A percentile compares a stretch with the other conserved stretches of the same genome.
These are phyloP conservation scores for Perithous albicinctus DNA, from an alignment of 2,888 invertebrate genomes.

Conservation along the genomic window DNA sequence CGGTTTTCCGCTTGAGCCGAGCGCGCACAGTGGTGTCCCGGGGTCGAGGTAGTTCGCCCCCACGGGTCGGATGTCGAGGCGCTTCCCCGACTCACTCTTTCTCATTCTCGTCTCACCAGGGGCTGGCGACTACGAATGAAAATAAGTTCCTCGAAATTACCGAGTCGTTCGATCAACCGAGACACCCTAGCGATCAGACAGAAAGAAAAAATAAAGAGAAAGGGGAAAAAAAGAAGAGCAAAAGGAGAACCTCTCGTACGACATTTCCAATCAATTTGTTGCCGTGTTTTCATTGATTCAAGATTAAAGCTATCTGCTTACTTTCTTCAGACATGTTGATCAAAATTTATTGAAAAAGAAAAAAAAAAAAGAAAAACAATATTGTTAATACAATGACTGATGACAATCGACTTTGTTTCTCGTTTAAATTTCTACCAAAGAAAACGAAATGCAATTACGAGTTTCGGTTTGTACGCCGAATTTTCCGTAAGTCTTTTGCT, in stretches of 20 bases:
- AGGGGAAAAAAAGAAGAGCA: neutral
- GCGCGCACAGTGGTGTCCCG: constrained; percentile 44
- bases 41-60: constrained; percentile 52
- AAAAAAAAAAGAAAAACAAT: too few species aligned
- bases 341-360: neutral
- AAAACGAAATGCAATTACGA: neutral
- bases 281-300: constrained; percentile 13
- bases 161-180: constrained; percentile 63
- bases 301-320: neutral
- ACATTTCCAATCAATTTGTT: constrained; percentile 52
- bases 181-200: constrained; percentile 56
- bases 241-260: constrained; percentile 13
- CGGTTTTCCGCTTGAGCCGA: constrained; percentile 65
- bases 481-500: neutral
- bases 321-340: neutral
- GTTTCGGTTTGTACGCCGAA: neutral
- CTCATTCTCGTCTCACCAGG: constrained; percentile 50
- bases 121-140: constrained; percentile 59
- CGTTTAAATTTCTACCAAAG: neutral
- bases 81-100: constrained; percentile 29
- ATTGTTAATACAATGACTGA: neutral
- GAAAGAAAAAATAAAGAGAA: constrained; percentile 30
- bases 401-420: neutral
- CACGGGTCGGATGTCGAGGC: constrained; percentile 30
- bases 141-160: constrained; percentile 65